These are phyloP conservation scores for Magallana gigas DNA, from an alignment of 1,140 invertebrate species.

Conservation along the genomic window DNA sequence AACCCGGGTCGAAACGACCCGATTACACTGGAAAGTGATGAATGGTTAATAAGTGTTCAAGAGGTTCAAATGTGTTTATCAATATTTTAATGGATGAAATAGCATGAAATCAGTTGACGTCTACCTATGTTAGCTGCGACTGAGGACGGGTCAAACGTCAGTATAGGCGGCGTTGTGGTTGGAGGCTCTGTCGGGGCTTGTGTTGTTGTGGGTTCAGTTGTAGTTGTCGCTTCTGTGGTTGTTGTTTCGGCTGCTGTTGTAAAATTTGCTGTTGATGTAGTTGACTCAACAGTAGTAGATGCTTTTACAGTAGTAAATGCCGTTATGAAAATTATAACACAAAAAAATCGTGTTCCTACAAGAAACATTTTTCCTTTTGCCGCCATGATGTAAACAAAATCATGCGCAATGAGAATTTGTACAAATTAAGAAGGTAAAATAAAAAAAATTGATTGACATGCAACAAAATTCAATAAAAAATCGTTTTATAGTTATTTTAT, in stretches of 20 bases:
- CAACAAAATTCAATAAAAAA: too few relatives aligned
- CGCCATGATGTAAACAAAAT: conserved; percentile 26
- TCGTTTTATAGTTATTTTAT: too few relatives aligned
- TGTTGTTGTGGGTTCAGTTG: conserved; percentile 13
- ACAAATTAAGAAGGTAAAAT: too few relatives aligned
- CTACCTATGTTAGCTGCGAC: background rate
- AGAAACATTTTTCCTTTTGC: conserved; percentile 24
- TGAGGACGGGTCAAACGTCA: background rate
- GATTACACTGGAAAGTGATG: too few relatives aligned
- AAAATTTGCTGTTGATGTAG: background rate
- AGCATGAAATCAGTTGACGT: background rate
- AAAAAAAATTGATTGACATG: too few relatives aligned
- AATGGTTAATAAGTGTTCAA: too few relatives aligned
- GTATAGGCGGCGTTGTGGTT: conserved; percentile 3
- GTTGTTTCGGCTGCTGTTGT: background rate
- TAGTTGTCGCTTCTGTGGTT: background rate
- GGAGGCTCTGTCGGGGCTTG: conserved; percentile 1
- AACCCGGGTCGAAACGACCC: too few relatives aligned
- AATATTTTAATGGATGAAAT: too few relatives aligned
- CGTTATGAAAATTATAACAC: background rate
- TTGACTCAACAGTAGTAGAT: background rate
- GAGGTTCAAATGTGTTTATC: too few relatives aligned
- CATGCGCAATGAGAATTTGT: background rate
- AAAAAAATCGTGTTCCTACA: conserved; percentile 31
- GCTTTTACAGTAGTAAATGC: background rate